phyloP scores from a whole-genome alignment of 2,113 vertebrate species.

The Mungos mungo region DNA sequence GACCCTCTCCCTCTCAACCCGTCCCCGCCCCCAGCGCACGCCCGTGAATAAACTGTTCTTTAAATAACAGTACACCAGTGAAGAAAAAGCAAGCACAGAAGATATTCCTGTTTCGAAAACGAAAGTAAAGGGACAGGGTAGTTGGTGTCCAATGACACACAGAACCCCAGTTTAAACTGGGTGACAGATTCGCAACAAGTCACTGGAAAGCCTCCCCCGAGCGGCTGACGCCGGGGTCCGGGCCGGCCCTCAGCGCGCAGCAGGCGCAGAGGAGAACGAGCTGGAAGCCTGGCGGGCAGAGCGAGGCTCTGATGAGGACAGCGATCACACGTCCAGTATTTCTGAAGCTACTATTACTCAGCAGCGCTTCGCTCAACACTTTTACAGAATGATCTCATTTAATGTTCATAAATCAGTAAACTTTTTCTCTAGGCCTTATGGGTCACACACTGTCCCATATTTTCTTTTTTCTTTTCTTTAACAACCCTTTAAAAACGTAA shows the following conservation, averaged over 20 bases:
- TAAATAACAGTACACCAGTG: neutral
- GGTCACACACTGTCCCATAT: neutral
- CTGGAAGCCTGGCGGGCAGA: neutral
- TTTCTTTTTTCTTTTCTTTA: neutral
- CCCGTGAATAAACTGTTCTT: no score
- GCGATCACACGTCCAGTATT: neutral
- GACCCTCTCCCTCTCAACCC: no score
- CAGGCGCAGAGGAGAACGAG: fast-evolving
- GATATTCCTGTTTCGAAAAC: neutral
- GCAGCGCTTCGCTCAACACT: neutral
- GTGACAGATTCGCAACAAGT: neutral
- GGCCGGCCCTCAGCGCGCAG: neutral
- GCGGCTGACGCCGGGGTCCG: neutral
- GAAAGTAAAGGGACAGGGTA: neutral
- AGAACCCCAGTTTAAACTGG: neutral
- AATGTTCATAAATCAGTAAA: neutral
- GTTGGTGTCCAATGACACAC: neutral
- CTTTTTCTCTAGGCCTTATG: neutral
- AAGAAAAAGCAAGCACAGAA: neutral
- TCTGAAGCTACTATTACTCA: neutral
- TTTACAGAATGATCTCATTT: neutral
- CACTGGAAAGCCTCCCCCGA: neutral
- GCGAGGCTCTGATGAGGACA: neutral
- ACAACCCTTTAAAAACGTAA: neutral
- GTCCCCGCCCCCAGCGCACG: no score